These are phyloP conservation scores for Altica lythri DNA, from an alignment of 2,888 invertebrate genomes.

Conservation along the genomic window DNA sequence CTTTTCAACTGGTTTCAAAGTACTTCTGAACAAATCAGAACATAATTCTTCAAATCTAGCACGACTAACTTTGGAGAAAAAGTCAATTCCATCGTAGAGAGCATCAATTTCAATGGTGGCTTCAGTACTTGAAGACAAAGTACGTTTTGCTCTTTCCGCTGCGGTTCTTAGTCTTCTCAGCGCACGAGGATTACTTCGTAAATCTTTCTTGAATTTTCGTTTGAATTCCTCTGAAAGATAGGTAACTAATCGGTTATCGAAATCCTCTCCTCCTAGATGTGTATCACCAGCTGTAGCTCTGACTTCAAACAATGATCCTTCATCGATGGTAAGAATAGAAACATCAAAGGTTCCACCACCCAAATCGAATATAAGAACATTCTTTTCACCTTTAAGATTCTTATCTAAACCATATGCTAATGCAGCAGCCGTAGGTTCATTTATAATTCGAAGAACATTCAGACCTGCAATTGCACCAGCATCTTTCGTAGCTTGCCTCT, in stretches of 20 bases:
- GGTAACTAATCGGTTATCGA: slow-evolving; percentile 63
- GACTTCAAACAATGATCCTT: slow-evolving; percentile 84
- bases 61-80: slow-evolving; percentile 72
- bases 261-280: slow-evolving; percentile 79
- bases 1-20: slow-evolving; percentile 72
- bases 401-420: slow-evolving; percentile 45
- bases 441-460: slow-evolving; percentile 81
- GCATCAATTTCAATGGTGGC: slow-evolving; percentile 78
- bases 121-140: slow-evolving; percentile 76
- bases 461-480: slow-evolving; percentile 67
- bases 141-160: slow-evolving; percentile 78
- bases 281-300: slow-evolving; percentile 84
- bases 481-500: slow-evolving; percentile 80
- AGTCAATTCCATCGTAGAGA: slow-evolving; percentile 73
- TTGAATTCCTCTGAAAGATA: slow-evolving; percentile 71
- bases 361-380: slow-evolving; percentile 70
- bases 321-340: slow-evolving; percentile 81
- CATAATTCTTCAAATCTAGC: slow-evolving; percentile 79
- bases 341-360: slow-evolving; percentile 78
- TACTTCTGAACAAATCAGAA: slow-evolving; percentile 69
- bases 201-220: slow-evolving; percentile 72
- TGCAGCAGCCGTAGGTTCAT: slow-evolving; percentile 65
- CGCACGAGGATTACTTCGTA: slow-evolving; percentile 64
- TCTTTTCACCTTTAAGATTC: slow-evolving; percentile 43
- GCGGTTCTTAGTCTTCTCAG: slow-evolving; percentile 74